phyloP scores from a whole-genome alignment of 2,888 invertebrate genomes.

The Mycalesis mineus region DNA sequence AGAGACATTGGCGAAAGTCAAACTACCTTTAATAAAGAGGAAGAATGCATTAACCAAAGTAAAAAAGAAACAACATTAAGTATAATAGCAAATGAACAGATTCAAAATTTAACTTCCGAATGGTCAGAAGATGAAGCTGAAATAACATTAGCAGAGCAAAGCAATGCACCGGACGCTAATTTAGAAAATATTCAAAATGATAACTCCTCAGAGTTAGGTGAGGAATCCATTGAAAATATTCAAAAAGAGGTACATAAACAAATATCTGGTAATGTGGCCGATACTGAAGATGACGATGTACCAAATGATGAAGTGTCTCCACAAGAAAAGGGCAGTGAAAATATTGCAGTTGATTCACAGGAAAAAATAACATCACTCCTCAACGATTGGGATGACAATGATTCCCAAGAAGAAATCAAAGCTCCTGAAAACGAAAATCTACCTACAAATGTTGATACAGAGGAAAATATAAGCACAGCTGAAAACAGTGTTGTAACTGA shows the following conservation, averaged over 20 bases:
- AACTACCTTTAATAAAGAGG: slow-evolving; percentile 3
- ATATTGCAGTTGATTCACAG: slow-evolving; percentile 31
- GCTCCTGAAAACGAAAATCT: slow-evolving; percentile 28
- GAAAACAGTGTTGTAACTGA: slow-evolving; percentile 2
- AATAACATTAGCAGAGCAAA: slow-evolving; percentile 20
- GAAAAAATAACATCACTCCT: slow-evolving; percentile 64
- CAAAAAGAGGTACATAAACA: slow-evolving; percentile 68
- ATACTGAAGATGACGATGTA: slow-evolving; percentile 7
- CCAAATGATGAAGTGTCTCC: slow-evolving; percentile 5
- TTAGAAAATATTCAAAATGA: slow-evolving; percentile 1
- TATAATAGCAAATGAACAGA: slow-evolving; percentile 41
- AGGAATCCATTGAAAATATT: slow-evolving; percentile 72
- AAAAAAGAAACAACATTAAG: slow-evolving; percentile 16
- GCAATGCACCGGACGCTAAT: slow-evolving; percentile 8
- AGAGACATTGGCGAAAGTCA: slow-evolving; percentile 23
- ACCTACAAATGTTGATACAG: slow-evolving; percentile 11
- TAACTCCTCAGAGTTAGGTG: slow-evolving; percentile 32
- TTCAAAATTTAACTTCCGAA: slow-evolving; percentile 53
- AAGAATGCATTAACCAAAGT: slow-evolving; percentile 6
- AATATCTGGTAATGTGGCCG: slow-evolving; percentile 24
- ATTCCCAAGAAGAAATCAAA: slow-evolving; percentile 55
- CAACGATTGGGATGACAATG: slow-evolving; percentile 75
- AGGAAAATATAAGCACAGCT: neutral
- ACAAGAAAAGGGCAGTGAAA: slow-evolving; percentile 5
- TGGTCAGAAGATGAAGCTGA: slow-evolving; percentile 65